Evolutionary conservation across 53 echinoderm and acorn worm species (phyloP).

Genomic region (Arbacia lixula): DNA sequence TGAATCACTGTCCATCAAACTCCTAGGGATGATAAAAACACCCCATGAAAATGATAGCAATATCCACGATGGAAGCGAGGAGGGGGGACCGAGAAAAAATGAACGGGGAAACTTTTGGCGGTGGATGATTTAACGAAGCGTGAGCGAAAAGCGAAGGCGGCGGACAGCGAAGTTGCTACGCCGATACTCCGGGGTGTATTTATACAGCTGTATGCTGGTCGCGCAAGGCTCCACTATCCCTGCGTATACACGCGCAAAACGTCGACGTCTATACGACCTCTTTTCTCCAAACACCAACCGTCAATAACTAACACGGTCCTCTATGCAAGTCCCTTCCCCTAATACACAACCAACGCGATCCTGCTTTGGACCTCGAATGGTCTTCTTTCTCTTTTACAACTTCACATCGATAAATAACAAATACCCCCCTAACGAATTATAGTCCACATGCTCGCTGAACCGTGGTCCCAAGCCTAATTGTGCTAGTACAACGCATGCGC

Average conservation of each 20-base stretch:
- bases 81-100: background rate
- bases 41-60: too few relatives aligned
- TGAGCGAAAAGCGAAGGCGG: constrained; percentile 41
- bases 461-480: background rate
- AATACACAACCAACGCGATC: too few relatives aligned
- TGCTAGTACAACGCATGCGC: constrained; percentile 16
- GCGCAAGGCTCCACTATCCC: background rate
- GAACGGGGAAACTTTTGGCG: background rate
- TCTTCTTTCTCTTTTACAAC: background rate
- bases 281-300: too few relatives aligned
- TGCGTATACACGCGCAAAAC: too few relatives aligned
- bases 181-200: constrained; percentile 16
- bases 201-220: constrained; percentile 35
- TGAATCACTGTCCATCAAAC: too few relatives aligned
- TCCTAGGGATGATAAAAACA: too few relatives aligned
- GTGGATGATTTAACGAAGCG: constrained; percentile 48
- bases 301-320: too few relatives aligned
- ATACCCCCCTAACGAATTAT: background rate
- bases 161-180: constrained; percentile 25
- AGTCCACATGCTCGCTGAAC: background rate
- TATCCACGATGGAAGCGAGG: background rate
- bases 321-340: too few relatives aligned
- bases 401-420: background rate
- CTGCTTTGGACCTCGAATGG: too few relatives aligned
- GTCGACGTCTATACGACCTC: too few relatives aligned